phyloP scores from a whole-genome alignment of 2,113 vertebrate genomes.

The Pycnonotus jocosus region DNA sequence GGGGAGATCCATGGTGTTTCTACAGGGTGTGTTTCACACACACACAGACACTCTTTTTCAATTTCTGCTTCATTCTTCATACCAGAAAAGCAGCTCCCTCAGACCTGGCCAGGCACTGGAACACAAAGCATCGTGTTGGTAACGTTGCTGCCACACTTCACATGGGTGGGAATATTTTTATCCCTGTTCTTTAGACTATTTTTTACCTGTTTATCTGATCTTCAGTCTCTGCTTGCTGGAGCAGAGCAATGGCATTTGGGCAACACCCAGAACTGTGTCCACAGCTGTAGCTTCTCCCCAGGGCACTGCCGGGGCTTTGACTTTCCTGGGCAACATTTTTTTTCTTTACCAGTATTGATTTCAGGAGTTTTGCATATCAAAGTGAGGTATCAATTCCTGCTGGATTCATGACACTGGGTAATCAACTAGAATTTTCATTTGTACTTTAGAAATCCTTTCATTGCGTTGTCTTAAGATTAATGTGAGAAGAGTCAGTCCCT shows the following conservation, averaged over 20 bases:
- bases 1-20: neutral
- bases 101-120: neutral
- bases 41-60: neutral
- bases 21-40: neutral
- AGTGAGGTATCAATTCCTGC: neutral
- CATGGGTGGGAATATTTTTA: rapidly evolving
- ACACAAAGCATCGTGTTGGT: rapidly evolving
- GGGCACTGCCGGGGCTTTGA: neutral
- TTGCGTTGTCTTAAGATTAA: neutral
- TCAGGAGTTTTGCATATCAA: neutral
- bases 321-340: neutral
- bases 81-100: neutral
- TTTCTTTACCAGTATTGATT: neutral
- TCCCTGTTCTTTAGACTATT: neutral
- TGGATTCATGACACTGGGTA: neutral
- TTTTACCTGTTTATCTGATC: neutral
- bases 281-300: neutral
- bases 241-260: neutral
- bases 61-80: neutral
- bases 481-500: neutral
- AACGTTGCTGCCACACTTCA: neutral
- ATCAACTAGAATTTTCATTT: neutral
- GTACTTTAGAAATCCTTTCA: neutral
- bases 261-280: neutral
- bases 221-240: neutral